Conservation (phyloP, 2,797 vertebrate species). For the Aotus griseimembra region DNA sequence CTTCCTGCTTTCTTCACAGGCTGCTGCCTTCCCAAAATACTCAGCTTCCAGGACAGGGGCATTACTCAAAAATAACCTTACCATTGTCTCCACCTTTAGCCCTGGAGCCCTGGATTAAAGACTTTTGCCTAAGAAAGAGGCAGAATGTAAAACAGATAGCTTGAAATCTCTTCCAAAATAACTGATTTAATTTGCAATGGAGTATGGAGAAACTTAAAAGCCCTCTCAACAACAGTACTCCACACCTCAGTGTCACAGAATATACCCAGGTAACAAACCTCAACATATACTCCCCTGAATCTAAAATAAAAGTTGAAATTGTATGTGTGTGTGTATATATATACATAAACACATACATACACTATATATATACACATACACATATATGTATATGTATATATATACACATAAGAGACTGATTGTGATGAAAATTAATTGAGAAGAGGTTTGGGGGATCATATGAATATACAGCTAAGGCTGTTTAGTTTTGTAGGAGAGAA, state of each 20-base stretch:
- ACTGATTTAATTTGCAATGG: background rate
- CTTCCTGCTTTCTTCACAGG: background rate
- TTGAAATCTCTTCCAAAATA: background rate
- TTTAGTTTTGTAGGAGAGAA: background rate
- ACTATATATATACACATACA: no score
- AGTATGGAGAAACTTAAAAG: background rate
- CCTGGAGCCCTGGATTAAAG: background rate
- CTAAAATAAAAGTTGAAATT: no score
- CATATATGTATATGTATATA: no score
- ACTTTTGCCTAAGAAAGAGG: background rate
- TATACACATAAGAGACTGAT: no score
- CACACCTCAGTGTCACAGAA: no score
- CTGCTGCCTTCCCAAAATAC: background rate
- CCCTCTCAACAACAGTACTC: background rate
- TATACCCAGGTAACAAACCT: no score
- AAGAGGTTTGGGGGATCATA: background rate
- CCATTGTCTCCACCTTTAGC: background rate
- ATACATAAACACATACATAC: no score
- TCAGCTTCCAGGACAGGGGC: background rate
- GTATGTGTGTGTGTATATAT: no score
- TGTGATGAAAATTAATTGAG: background rate
- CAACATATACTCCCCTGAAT: no score
- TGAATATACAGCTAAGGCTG: background rate
- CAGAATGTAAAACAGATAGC: background rate
- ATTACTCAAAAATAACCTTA: background rate